phyloP scores from a whole-genome alignment of 2,797 vertebrate genomes.

The Cynodonichthys magdalenae region DNA sequence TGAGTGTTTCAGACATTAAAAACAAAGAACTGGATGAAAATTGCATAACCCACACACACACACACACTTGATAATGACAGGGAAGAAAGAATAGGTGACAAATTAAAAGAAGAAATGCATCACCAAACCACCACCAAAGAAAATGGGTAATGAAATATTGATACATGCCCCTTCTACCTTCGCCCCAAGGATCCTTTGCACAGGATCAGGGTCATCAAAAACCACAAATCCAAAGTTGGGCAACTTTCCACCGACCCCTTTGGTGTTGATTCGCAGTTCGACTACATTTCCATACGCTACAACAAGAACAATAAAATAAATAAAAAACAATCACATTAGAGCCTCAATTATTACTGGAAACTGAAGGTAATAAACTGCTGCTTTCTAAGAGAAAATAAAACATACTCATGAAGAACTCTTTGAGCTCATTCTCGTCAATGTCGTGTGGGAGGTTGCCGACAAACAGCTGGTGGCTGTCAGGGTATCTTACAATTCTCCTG shows the following conservation, averaged over 20 bases:
- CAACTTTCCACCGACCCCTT: slow-evolving; percentile 94
- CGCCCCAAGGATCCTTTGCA: slow-evolving; percentile 94
- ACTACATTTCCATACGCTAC: slow-evolving; percentile 95
- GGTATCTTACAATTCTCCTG: slow-evolving; percentile 91
- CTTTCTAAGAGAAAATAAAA: slow-evolving; percentile 24
- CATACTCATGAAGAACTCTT: slow-evolving; percentile 99
- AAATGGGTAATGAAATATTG: slow-evolving; percentile 68
- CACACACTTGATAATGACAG: not conserved
- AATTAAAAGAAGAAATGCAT: slow-evolving; percentile 16
- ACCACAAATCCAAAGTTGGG: slow-evolving; percentile 99
- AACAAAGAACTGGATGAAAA: not conserved
- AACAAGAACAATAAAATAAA: not conserved
- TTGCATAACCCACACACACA: too few relatives aligned
- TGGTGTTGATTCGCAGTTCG: slow-evolving; percentile 98
- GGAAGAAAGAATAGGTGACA: not conserved
- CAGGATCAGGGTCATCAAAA: slow-evolving; percentile 95
- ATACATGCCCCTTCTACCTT: slow-evolving; percentile 88
- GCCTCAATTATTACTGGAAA: too few relatives aligned
- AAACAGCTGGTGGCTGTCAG: slow-evolving; percentile 98
- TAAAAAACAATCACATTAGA: not conserved
- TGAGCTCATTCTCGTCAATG: slow-evolving; percentile 98
- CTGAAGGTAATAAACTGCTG: not conserved
- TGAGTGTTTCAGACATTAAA: too few relatives aligned
- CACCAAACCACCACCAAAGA: slow-evolving; percentile 65
- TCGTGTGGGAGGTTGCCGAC: slow-evolving; percentile 98